Conservation (phyloP, 2,113 vertebrate genomes). For the Sialia sialis region DNA sequence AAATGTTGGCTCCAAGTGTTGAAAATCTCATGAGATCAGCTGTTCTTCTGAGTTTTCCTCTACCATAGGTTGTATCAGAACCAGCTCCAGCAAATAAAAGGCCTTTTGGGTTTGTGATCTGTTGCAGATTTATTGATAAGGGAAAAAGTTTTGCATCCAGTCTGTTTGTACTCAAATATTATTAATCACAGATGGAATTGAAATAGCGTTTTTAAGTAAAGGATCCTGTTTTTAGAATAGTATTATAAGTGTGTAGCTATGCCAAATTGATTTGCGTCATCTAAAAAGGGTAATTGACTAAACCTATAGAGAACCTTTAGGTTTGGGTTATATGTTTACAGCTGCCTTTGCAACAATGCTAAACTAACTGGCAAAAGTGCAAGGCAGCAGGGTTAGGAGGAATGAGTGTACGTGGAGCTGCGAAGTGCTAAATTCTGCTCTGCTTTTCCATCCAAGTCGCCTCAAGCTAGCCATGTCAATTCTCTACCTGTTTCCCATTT, state of each 20-base stretch:
- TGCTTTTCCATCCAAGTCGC: not conserved
- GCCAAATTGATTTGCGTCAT: not conserved
- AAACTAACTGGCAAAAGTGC: not conserved
- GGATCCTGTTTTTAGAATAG: not conserved
- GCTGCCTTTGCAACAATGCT: not conserved
- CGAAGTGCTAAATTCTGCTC: not conserved
- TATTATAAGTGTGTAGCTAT: not conserved
- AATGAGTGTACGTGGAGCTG: not conserved
- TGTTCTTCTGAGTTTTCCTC: constrained; percentile 29
- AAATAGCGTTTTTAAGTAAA: not conserved
- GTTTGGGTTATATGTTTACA: not conserved
- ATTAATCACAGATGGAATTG: not conserved
- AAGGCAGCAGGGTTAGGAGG: not conserved
- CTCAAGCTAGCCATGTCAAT: not conserved
- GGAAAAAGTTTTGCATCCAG: not conserved
- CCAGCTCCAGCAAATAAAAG: not conserved
- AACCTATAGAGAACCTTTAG: not conserved
- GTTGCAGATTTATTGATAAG: not conserved
- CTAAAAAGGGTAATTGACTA: not conserved
- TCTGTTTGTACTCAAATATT: not conserved
- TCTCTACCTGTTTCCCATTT: not conserved
- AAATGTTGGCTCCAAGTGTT: constrained; percentile 34
- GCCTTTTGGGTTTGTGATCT: not conserved
- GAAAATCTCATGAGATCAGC: constrained; percentile 45
- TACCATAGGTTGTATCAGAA: not conserved